Evolutionary conservation across 2,113 vertebrate species (phyloP).

Genomic region (Lepidothrix coronata): DNA sequence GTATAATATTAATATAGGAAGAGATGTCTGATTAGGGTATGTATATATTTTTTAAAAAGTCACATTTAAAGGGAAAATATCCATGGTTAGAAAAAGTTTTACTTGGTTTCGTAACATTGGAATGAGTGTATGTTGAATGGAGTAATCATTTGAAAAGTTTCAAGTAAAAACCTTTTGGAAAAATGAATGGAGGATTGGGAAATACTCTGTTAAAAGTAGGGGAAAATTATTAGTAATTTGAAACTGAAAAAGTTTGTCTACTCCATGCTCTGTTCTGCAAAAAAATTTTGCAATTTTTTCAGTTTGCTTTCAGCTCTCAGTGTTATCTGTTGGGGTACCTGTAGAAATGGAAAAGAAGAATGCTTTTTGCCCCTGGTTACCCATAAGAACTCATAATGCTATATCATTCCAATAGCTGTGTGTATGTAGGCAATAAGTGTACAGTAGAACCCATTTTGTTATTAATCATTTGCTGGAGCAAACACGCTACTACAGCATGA

Average conservation of each 20-base stretch:
- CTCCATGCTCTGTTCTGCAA: background rate
- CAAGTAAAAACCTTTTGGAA: background rate
- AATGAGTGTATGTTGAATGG: background rate
- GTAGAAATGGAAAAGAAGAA: constrained; percentile 33
- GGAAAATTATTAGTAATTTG: constrained; percentile 8
- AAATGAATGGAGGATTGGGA: background rate
- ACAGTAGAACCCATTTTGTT: constrained; percentile 19
- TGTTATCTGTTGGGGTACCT: background rate
- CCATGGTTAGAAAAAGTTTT: background rate
- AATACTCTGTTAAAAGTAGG: background rate
- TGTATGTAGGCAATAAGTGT: constrained; percentile 39
- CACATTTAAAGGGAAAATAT: background rate
- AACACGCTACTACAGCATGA: background rate
- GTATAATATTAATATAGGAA: background rate
- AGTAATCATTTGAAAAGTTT: background rate
- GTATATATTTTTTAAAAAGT: background rate
- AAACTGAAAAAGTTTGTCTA: background rate
- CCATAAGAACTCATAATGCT: constrained; percentile 63
- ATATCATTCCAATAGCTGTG: constrained; percentile 48
- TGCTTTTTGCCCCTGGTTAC: constrained; percentile 65
- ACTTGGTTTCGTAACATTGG: background rate
- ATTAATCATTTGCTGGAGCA: constrained; percentile 50
- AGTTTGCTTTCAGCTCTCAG: constrained; percentile 15
- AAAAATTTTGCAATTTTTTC: background rate
- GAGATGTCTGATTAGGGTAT: background rate